Evolutionary conservation across 2,797 vertebrate species (phyloP).

Genomic region (Carcharodon carcharias): DNA sequence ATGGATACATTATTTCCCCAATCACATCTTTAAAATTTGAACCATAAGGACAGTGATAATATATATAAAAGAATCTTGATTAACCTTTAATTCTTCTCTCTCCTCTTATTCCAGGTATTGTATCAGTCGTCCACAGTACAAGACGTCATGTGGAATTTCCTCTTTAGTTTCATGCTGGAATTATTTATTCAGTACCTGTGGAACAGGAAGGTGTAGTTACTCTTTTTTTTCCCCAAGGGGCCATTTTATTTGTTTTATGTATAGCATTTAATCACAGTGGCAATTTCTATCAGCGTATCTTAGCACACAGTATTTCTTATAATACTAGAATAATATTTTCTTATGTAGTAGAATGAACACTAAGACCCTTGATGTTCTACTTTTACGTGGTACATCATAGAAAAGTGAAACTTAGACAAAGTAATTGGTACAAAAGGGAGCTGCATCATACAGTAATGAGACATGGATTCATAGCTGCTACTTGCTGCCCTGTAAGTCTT

Average conservation of each 20-base stretch:
- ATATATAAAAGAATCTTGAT: neutral
- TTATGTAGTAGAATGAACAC: neutral
- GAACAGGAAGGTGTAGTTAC: constrained; percentile 78
- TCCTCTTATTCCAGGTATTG: constrained; percentile 74
- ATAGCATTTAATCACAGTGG: neutral
- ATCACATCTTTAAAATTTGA: neutral
- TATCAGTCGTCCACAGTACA: constrained; percentile 95
- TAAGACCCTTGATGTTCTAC: neutral
- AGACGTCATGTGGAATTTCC: constrained; percentile 97
- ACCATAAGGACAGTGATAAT: neutral
- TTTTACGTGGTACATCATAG: neutral
- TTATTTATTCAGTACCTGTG: constrained; percentile 90
- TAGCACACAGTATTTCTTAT: neutral
- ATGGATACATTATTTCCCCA: neutral
- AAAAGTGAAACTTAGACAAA: neutral
- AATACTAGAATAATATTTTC: neutral
- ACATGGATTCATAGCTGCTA: neutral
- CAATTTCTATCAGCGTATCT: neutral
- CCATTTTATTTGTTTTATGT: neutral
- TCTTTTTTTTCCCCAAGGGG: neutral
- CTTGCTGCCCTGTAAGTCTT: neutral
- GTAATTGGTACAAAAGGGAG: neutral
- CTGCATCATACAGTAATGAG: neutral
- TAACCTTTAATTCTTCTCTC: neutral
- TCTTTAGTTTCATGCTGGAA: constrained; percentile 96